Evolutionary conservation across 2,888 invertebrate species (phyloP).

Genomic region (Cactoblastis cactorum): DNA sequence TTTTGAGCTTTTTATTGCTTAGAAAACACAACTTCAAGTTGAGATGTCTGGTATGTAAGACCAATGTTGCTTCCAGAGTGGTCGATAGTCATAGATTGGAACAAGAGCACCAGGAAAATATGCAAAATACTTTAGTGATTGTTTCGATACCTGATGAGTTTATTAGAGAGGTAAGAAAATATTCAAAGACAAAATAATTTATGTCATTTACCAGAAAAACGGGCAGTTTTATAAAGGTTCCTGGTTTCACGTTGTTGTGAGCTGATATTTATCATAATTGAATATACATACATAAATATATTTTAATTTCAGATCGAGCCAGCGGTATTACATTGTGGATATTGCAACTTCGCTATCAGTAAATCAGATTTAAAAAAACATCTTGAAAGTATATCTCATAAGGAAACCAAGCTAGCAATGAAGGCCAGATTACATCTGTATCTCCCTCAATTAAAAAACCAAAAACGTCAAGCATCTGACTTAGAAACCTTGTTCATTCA

Average conservation of each 20-base stretch:
- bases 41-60: slow-evolving; percentile 28
- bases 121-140: slow-evolving; percentile 26
- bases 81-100: slow-evolving; percentile 19
- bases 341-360: slow-evolving; percentile 28
- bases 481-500: background rate
- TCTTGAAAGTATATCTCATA: slow-evolving; percentile 25
- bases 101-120: slow-evolving; percentile 17
- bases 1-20: slow-evolving; percentile 26
- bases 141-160: slow-evolving; percentile 36
- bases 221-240: no score
- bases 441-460: slow-evolving; percentile 10
- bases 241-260: no score
- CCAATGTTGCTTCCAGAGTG: slow-evolving; percentile 5
- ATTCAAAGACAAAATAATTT: no score
- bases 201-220: no score
- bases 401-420: slow-evolving; percentile 22
- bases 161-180: slow-evolving; percentile 48
- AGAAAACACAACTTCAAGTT: slow-evolving; percentile 1
- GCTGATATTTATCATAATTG: no score
- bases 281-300: no score
- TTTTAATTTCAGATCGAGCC: slow-evolving; percentile 25
- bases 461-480: background rate
- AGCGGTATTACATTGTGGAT: slow-evolving; percentile 36
- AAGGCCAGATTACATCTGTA: slow-evolving; percentile 24
- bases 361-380: slow-evolving; percentile 28